Conservation (phyloP, 2,113 vertebrate genomes). For the Microcebus jonahi region DNA sequence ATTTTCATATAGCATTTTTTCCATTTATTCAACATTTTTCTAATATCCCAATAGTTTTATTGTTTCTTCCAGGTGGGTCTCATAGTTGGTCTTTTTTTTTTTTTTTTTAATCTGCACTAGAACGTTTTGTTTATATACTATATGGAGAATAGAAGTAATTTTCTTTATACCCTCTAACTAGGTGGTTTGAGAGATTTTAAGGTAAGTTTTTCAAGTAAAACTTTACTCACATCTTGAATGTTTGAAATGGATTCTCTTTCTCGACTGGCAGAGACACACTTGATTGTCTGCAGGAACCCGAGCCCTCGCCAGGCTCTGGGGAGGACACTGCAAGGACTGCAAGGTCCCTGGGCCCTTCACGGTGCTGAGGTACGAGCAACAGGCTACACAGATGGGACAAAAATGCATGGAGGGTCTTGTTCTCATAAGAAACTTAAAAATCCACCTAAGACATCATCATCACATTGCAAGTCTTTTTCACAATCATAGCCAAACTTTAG, state of each 20-base stretch:
- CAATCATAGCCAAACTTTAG: neutral
- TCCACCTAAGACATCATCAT: neutral
- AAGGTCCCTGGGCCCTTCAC: no score
- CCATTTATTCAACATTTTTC: neutral
- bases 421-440: neutral
- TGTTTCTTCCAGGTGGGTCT: neutral
- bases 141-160: neutral
- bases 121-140: neutral
- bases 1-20: neutral
- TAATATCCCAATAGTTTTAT: neutral
- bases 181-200: neutral
- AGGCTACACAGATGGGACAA: neutral
- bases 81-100: neutral
- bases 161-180: neutral
- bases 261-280: neutral
- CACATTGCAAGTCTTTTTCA: neutral
- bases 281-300: no score
- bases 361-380: neutral
- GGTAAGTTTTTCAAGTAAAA: neutral
- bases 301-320: neutral
- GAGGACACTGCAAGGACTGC: no score
- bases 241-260: neutral
- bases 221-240: neutral
- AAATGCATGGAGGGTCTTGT: neutral
- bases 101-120: neutral